phyloP scores from a whole-genome alignment of 2,797 vertebrate species.

The Smutsia gigantea region DNA sequence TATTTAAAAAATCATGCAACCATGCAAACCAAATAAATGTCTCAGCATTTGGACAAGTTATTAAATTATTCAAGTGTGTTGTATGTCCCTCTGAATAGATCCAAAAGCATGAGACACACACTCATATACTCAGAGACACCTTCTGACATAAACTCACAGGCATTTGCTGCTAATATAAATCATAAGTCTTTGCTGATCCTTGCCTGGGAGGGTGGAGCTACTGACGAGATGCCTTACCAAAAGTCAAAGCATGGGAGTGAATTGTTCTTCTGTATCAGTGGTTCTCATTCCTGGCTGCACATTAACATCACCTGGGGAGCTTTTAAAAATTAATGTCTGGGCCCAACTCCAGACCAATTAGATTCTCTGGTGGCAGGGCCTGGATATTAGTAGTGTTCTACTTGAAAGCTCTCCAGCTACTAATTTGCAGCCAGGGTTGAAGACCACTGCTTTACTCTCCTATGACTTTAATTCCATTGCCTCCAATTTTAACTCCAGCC shows the following conservation, averaged over 20 bases:
- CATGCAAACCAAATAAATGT: neutral
- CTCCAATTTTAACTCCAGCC: neutral
- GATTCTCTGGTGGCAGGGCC: slow-evolving; percentile 7
- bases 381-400: slow-evolving; percentile 52
- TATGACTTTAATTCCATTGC: neutral
- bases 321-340: slow-evolving; percentile 67
- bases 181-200: neutral
- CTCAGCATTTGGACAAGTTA: neutral
- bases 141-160: neutral
- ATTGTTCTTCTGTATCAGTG: neutral
- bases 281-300: neutral
- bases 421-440: neutral
- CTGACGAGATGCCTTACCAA: slow-evolving; percentile 40
- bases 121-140: neutral
- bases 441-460: neutral
- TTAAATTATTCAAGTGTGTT: neutral
- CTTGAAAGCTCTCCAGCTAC: slow-evolving; percentile 45
- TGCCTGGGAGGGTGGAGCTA: neutral
- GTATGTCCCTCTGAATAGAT: neutral
- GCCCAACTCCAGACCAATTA: slow-evolving; percentile 56
- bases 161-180: neutral
- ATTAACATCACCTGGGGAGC: slow-evolving; percentile 14
- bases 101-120: neutral
- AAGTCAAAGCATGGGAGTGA: neutral
- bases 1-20: neutral